phyloP scores from a whole-genome alignment of 2,113 vertebrate species.

The Diphyllodes magnificus region DNA sequence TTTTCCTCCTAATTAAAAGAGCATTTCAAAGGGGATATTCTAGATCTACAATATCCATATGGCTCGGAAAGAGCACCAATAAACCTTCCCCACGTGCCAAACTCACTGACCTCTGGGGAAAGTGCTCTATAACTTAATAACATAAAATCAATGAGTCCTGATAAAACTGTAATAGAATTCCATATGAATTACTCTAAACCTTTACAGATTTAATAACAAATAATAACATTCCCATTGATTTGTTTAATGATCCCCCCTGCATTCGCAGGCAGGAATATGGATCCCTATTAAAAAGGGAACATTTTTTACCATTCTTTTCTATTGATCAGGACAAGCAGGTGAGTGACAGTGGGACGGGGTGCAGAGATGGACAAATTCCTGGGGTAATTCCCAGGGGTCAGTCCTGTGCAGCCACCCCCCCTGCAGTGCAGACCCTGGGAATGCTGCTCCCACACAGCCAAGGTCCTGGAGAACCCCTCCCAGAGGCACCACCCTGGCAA shows the following conservation, averaged over 20 bases:
- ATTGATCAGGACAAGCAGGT: not conserved
- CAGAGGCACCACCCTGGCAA: fast-evolving
- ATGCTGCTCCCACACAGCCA: not conserved
- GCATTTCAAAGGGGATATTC: not conserved
- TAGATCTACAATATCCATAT: not conserved
- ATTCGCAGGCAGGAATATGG: not conserved
- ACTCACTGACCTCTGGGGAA: not conserved
- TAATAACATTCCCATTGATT: conserved; percentile 32
- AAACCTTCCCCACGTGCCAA: not conserved
- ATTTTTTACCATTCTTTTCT: not conserved
- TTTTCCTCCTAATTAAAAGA: not conserved
- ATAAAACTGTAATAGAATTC: conserved; percentile 31
- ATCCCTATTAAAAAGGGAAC: not conserved
- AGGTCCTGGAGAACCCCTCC: not conserved
- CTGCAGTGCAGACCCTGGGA: not conserved
- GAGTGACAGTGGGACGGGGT: not conserved
- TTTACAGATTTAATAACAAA: conserved; percentile 44
- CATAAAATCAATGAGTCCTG: conserved; percentile 5
- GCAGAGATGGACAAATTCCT: not conserved
- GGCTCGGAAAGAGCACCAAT: not conserved
- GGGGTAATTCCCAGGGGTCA: not conserved
- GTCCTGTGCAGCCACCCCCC: not conserved
- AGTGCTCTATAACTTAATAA: conserved; percentile 11
- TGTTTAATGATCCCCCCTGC: not conserved
- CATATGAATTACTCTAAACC: not conserved